phyloP scores from a whole-genome alignment of 2,113 vertebrate species.

The Oreochromis niloticus region DNA sequence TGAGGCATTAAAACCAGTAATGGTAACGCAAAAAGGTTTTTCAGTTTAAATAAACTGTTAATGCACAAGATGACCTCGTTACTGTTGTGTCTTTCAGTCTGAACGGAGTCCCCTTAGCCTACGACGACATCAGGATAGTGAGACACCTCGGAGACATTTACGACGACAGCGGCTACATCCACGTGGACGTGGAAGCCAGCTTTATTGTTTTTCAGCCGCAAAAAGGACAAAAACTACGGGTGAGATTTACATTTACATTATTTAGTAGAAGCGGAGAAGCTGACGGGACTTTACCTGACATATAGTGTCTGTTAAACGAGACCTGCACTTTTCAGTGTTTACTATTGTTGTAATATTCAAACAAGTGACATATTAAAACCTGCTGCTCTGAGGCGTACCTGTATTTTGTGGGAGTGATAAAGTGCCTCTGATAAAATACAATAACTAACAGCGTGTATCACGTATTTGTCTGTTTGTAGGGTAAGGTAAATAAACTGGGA shows the following conservation, averaged over 20 bases:
- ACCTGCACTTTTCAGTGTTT: neutral
- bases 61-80: neutral
- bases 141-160: constrained; percentile 84
- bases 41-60: accelerated
- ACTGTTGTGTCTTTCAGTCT: constrained; percentile 68
- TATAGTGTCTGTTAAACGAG: neutral
- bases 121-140: constrained; percentile 82
- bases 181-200: constrained; percentile 86
- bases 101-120: constrained; percentile 88
- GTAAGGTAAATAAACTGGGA: constrained; percentile 89
- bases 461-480: constrained; percentile 61
- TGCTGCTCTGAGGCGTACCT: neutral
- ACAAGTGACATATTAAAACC: neutral
- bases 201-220: constrained; percentile 87
- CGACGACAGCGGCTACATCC: constrained; percentile 89
- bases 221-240: constrained; percentile 81
- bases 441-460: neutral
- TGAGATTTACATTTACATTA: constrained; percentile 46
- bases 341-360: neutral
- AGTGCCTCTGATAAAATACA: neutral
- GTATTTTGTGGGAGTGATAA: neutral
- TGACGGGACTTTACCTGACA: neutral
- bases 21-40: neutral
- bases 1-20: neutral
- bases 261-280: neutral